Conservation (phyloP, 2,888 invertebrate species). For the Mactromeris polynyma region DNA sequence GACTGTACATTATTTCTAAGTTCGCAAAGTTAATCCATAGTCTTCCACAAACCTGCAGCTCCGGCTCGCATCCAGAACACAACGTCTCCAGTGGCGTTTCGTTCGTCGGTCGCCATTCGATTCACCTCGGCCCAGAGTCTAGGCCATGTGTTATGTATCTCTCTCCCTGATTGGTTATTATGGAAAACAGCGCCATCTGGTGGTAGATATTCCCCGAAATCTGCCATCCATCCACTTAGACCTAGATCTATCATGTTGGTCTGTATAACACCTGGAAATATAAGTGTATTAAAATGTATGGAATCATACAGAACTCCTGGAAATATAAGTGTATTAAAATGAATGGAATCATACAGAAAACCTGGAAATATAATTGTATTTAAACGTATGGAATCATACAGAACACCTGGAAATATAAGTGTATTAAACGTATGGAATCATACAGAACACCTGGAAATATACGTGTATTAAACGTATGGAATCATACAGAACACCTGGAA, state of each 20-base stretch:
- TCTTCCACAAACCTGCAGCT: slow-evolving; percentile 78
- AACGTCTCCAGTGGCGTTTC: slow-evolving; percentile 80
- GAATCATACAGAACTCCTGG: not conserved
- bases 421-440: no score
- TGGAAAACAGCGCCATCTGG: slow-evolving; percentile 73
- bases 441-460: no score
- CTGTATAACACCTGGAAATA: slow-evolving; percentile 71
- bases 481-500: no score
- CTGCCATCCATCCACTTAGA: slow-evolving; percentile 86
- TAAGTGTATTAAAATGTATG: not conserved
- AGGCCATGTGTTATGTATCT: slow-evolving; percentile 82
- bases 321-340: no score
- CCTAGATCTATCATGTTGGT: slow-evolving; percentile 83
- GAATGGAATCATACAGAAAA: no score
- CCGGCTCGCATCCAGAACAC: slow-evolving; percentile 84
- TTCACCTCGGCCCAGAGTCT: slow-evolving; percentile 82
- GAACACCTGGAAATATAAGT: no score
- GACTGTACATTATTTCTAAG: no score
- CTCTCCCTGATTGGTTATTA: slow-evolving; percentile 70
- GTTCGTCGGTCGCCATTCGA: slow-evolving; percentile 80
- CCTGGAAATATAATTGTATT: no score
- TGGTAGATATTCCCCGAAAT: slow-evolving; percentile 84
- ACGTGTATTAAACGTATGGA: no score
- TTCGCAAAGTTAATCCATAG: no score
- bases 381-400: no score